Evolutionary conservation across 2,113 vertebrate species (phyloP).

Genomic region (Columbina picui): DNA sequence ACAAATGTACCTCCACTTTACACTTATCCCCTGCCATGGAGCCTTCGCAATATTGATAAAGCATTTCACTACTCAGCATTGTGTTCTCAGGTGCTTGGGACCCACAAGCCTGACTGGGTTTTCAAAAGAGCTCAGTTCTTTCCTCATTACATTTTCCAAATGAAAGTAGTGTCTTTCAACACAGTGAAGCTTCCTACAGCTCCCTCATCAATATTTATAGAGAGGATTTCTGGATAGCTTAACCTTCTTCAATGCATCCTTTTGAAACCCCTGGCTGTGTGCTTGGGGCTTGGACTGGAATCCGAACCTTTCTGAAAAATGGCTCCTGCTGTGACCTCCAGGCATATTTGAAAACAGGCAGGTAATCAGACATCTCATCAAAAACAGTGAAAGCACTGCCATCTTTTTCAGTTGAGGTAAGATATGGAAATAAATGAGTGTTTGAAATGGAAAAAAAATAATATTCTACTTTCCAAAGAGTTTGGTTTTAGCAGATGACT

Average conservation of each 20-base stretch:
- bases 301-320: neutral
- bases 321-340: neutral
- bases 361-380: neutral
- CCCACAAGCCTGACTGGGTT: neutral
- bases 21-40: neutral
- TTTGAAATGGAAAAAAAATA: neutral
- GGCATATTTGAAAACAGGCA: neutral
- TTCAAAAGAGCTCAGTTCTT: neutral
- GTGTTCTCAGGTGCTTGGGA: neutral
- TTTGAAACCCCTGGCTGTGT: neutral
- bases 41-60: neutral
- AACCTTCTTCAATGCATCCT: neutral
- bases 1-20: neutral
- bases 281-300: neutral
- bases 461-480: neutral
- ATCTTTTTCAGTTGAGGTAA: neutral
- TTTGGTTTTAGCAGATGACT: neutral
- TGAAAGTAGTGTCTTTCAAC: neutral
- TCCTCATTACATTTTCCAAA: neutral
- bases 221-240: conserved; percentile 1
- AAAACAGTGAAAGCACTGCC: neutral
- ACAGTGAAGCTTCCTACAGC: neutral
- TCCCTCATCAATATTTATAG: neutral
- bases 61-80: neutral
- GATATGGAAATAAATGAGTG: neutral